Base-by-base conservation (phyloP, 2,888 invertebrate species). In the Ectemnius continuus region DNA sequence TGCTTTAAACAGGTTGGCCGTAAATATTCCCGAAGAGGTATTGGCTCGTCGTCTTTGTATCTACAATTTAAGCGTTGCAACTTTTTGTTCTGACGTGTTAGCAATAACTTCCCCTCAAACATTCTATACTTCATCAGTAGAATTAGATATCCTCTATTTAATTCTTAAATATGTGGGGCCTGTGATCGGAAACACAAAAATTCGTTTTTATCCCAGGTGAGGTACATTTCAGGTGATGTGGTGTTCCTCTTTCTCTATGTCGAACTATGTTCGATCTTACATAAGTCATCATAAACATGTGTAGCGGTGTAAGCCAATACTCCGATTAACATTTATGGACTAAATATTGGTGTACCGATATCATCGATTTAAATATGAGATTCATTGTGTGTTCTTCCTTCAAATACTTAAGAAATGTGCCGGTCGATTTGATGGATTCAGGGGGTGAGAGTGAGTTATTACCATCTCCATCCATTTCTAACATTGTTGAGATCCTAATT, bases 181-280 rank as follows among this genome's bases (percentile, higher is more conserved):
- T 64, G 47, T 70, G 52, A 56, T 81, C 61, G 61, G 56, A 68
- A 64, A 47, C 58, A 18, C 60, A 60, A 70, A 70, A 63, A 65
- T 64, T 80, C 67, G 62, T 67, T 78, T 62, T 66, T 48, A 59
- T 80, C 63, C 66, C 82, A 83, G 82, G 81, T 83, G 82, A 83
- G 83, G 81, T 66, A 75, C 60, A 78, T 82, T 82, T 78, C 83
- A 79, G 81, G 66, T 68, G 75, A 68, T 79, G 48, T 62, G 48
- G 47, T 18, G 66, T 79, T 72, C 61, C 70, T 77, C 61, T 73
- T 77, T 65, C 70, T 77, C 72, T 62, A 36, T 77, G 60, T 65
- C 28, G 59, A 70, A 69, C 67, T 69, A 36, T 8, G 65, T 66
- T 63, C 71, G 72, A 79, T 64, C 70, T 67, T 64, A 69, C 61